Conservation (phyloP, 2,797 vertebrate genomes). For the Otus scops region DNA sequence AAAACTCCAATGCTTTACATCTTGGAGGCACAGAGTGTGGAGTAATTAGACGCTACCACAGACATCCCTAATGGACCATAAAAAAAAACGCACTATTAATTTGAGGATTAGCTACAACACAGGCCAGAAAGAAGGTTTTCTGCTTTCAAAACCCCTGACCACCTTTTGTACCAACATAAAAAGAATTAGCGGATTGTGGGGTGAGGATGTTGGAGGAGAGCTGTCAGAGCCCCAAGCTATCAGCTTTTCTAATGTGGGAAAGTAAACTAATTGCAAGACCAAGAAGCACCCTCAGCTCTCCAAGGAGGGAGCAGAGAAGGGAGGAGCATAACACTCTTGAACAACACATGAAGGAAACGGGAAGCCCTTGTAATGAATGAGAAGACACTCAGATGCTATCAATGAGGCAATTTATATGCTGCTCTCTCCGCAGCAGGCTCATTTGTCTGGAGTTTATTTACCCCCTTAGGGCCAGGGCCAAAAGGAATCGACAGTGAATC, state of each 20-base stretch:
- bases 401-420: slow-evolving; percentile 57
- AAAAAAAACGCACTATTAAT: slow-evolving; percentile 58
- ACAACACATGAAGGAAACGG: not conserved
- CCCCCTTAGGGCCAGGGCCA: slow-evolving; percentile 29
- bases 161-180: slow-evolving; percentile 6
- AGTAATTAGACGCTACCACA: slow-evolving; percentile 55
- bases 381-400: slow-evolving; percentile 27
- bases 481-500: slow-evolving; percentile 17
- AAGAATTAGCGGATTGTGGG: not conserved
- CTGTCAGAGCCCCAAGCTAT: not conserved
- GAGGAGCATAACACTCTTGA: not conserved
- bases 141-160: slow-evolving; percentile 25
- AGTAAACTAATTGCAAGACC: not conserved
- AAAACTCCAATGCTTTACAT: slow-evolving; percentile 29
- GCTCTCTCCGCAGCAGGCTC: slow-evolving; percentile 18
- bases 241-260: slow-evolving; percentile 4
- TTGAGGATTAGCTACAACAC: slow-evolving; percentile 38
- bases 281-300: not conserved
- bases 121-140: not conserved
- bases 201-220: not conserved
- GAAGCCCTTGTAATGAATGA: slow-evolving; percentile 22
- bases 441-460: slow-evolving; percentile 57
- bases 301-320: not conserved
- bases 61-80: slow-evolving; percentile 50
- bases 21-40: slow-evolving; percentile 13